Conservation (phyloP, 2,888 invertebrate species). For the Alloplasta piceator region DNA sequence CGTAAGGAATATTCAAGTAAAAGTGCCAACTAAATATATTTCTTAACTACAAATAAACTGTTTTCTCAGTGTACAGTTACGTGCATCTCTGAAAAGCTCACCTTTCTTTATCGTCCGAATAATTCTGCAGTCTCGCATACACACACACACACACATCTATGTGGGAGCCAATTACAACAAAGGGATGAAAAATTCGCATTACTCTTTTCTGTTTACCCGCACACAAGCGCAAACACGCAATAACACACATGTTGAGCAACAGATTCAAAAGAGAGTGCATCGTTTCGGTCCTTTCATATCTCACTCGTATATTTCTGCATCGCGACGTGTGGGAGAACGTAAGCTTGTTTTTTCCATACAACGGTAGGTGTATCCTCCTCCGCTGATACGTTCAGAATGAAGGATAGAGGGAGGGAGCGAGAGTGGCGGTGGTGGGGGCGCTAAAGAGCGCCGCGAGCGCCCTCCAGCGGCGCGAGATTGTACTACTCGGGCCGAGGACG, state of each 20-base stretch:
- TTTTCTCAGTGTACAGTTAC: too few species aligned
- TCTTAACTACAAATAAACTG: too few species aligned
- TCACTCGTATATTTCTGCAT: constrained; percentile 48
- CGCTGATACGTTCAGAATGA: constrained; percentile 22
- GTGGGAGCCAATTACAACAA: constrained; percentile 60
- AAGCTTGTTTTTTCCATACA: constrained; percentile 6
- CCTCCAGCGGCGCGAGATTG: constrained; percentile 20
- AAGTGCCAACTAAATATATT: too few species aligned
- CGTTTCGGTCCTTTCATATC: constrained; percentile 54
- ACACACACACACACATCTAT: not conserved
- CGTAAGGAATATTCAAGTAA: too few species aligned
- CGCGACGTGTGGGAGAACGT: constrained; percentile 7
- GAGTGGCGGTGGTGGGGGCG: not conserved
- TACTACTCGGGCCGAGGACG: not conserved
- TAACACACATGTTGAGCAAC: constrained; percentile 18
- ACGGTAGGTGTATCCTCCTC: constrained; percentile 29
- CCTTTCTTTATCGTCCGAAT: constrained; percentile 2
- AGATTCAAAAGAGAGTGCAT: constrained; percentile 36
- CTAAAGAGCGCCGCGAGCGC: constrained; percentile 6
- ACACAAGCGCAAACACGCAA: constrained; percentile 2
- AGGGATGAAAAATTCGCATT: constrained; percentile 56
- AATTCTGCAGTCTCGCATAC: not conserved
- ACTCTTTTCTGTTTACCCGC: constrained; percentile 17
- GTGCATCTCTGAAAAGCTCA: too few species aligned
- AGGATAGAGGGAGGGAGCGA: constrained; percentile 18